Percentiles rank a stretch among this genome's conserved stretches.
Conservation (phyloP, 1,140 invertebrate species). For the Aporrectodea caliginosa region DNA sequence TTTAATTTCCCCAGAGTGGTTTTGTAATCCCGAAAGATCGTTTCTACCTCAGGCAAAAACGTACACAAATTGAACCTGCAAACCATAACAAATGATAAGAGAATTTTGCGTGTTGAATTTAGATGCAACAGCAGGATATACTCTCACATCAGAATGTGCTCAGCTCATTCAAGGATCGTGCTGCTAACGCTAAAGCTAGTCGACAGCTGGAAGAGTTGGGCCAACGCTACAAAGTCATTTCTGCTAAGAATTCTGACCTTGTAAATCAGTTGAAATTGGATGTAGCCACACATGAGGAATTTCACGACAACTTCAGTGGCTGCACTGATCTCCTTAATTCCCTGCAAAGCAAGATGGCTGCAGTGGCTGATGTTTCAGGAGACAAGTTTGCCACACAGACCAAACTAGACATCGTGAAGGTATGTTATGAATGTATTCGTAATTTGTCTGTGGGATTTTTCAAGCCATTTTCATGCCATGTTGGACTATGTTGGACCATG, state of each 20-base stretch:
- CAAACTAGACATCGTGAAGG: conserved; percentile 80
- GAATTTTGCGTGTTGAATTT: too few species aligned
- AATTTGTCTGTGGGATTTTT: too few species aligned
- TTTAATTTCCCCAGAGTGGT: too few species aligned
- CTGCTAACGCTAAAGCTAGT: conserved; percentile 63
- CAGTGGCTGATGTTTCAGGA: conserved; percentile 81
- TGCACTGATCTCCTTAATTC: conserved; percentile 83
- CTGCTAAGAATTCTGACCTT: conserved; percentile 69
- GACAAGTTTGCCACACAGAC: conserved; percentile 83
- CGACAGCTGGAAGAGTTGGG: conserved; percentile 82
- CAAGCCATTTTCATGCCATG: too few species aligned
- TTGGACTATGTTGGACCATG: too few species aligned
- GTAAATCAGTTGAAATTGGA: conserved; percentile 71
- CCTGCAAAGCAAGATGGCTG: conserved; percentile 74
- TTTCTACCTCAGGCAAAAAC: too few species aligned
- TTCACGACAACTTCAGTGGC: conserved; percentile 82
- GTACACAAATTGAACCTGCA: too few species aligned
- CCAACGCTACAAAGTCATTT: conserved; percentile 81
- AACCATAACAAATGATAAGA: too few species aligned
- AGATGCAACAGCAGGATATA: conserved; percentile 84
- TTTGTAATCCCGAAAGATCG: too few species aligned
- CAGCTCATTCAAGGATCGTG: conserved; percentile 85
- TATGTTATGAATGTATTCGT: too few species aligned
- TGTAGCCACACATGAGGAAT: conserved; percentile 79
- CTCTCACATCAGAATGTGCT: conserved; percentile 83